Conservation (phyloP, 2,888 invertebrate species). For the Gari tellinella region DNA sequence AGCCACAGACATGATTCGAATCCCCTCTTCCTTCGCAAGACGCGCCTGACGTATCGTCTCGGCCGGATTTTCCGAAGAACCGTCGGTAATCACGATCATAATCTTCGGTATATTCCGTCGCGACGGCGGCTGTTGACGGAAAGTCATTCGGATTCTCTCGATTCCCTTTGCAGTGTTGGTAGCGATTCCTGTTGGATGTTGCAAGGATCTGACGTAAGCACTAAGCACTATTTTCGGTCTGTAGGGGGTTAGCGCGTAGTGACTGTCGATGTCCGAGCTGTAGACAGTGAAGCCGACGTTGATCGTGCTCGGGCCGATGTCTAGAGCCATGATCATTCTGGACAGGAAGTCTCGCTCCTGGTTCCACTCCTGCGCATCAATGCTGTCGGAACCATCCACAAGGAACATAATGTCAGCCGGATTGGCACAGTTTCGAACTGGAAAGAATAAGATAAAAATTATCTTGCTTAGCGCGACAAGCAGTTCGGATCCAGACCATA, state of each 20-base stretch:
- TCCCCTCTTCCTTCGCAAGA: slow-evolving; percentile 64
- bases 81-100: slow-evolving; percentile 76
- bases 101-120: slow-evolving; percentile 67
- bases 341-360: slow-evolving; percentile 67
- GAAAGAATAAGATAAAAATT: slow-evolving; percentile 24
- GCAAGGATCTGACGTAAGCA: slow-evolving; percentile 50
- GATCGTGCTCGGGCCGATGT: slow-evolving; percentile 62
- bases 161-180: slow-evolving; percentile 68
- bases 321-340: slow-evolving; percentile 68
- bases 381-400: slow-evolving; percentile 76
- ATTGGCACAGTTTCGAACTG: slow-evolving; percentile 71
- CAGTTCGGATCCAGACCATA: no score
- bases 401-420: slow-evolving; percentile 76
- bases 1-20: slow-evolving; percentile 73
- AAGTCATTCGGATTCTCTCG: slow-evolving; percentile 53
- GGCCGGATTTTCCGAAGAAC: slow-evolving; percentile 70
- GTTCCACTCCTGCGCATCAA: slow-evolving; percentile 70
- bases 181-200: slow-evolving; percentile 62
- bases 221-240: slow-evolving; percentile 63
- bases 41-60: slow-evolving; percentile 69
- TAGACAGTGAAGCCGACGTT: slow-evolving; percentile 72
- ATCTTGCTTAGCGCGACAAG: no score
- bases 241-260: slow-evolving; percentile 66
- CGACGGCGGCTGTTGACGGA: slow-evolving; percentile 51
- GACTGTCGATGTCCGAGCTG: slow-evolving; percentile 70